Conservation (phyloP, 2,888 invertebrate genomes). For the Drosophila helvetica region DNA sequence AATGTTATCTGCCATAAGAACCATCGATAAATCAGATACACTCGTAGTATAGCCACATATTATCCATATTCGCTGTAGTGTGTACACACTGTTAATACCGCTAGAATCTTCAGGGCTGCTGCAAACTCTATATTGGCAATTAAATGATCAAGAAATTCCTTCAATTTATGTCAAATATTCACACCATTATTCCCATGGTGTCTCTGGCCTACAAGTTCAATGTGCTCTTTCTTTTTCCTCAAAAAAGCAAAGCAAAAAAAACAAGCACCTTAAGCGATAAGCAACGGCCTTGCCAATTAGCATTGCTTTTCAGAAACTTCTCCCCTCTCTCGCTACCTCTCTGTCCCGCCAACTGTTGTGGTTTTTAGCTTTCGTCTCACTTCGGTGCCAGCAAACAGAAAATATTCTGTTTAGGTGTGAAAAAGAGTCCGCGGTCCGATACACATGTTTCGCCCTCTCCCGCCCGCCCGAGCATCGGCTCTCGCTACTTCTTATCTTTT, state of each 20-base stretch:
- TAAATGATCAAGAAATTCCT: neutral
- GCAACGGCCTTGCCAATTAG: constrained; percentile 73
- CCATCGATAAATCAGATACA: neutral
- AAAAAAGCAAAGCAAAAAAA: neutral
- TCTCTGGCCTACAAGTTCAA: constrained; percentile 40
- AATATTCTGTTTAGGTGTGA: constrained; percentile 68
- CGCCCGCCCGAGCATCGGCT: constrained; percentile 1
- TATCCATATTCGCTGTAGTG: neutral
- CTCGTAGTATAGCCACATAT: neutral
- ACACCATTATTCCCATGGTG: neutral
- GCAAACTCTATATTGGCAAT: too few species aligned
- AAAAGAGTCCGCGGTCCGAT: constrained; percentile 49
- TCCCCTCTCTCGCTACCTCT: neutral
- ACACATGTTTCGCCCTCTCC: constrained; percentile 55
- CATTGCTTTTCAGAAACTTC: constrained; percentile 45
- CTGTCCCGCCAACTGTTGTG: constrained; percentile 22
- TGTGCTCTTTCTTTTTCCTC: constrained; percentile 24
- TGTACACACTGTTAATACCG: neutral
- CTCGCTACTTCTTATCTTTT: constrained; percentile 44
- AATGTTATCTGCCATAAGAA: neutral
- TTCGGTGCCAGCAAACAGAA: constrained; percentile 43
- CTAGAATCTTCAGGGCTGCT: neutral
- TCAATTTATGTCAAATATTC: neutral
- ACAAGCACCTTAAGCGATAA: constrained; percentile 49
- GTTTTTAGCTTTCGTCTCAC: constrained; percentile 52